Evolutionary conservation across 2,113 vertebrate genomes (phyloP).

Genomic region (Cyprinus carpio): DNA sequence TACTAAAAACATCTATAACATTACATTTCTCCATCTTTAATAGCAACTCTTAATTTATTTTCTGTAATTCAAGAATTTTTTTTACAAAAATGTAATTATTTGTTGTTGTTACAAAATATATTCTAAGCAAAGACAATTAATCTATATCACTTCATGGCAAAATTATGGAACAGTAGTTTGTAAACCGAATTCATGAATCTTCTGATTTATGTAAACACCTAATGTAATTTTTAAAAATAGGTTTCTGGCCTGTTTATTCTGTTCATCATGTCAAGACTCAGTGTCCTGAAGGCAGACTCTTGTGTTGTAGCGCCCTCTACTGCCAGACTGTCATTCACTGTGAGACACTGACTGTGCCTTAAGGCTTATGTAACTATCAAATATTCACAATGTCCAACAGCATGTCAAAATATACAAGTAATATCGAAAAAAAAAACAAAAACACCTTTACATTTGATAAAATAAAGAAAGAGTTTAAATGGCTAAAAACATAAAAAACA

Average conservation of each 20-base stretch:
- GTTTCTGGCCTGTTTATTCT: background rate
- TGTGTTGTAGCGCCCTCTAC: constrained; percentile 4
- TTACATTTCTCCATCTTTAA: background rate
- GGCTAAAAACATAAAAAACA: background rate
- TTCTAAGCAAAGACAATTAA: background rate
- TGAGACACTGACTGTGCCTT: too few species aligned
- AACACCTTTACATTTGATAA: background rate
- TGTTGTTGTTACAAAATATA: constrained; percentile 1
- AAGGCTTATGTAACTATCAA: too few species aligned
- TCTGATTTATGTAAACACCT: constrained; percentile 6
- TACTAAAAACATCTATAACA: background rate
- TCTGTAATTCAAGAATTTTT: background rate
- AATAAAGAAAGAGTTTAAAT: background rate
- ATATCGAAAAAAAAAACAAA: background rate
- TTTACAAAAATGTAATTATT: background rate
- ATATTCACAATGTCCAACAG: background rate
- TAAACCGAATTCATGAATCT: background rate
- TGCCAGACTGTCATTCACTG: background rate
- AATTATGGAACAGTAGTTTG: background rate
- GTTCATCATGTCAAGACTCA: background rate
- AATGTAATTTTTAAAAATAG: background rate
- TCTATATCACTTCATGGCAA: background rate
- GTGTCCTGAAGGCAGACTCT: background rate
- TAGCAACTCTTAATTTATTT: background rate
- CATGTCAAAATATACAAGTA: background rate